Evolutionary conservation across 2,888 invertebrate species (phyloP).

Genomic region (Laspeyria flexula): DNA sequence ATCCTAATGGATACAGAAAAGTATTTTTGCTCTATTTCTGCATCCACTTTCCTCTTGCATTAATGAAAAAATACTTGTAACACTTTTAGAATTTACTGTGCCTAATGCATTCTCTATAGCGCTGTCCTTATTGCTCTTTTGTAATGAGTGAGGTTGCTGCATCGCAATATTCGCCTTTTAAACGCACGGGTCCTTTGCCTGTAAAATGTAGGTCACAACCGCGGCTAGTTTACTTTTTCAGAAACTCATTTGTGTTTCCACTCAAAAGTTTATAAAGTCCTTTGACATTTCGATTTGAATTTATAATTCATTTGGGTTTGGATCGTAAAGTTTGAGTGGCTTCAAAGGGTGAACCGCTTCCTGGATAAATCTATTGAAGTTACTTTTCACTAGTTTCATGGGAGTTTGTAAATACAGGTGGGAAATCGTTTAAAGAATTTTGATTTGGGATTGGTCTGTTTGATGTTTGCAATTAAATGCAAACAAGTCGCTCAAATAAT

Average conservation of each 20-base stretch:
- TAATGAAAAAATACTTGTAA: conserved; percentile 49
- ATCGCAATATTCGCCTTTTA: conserved; percentile 35
- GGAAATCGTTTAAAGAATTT: not conserved
- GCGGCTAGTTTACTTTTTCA: conserved; percentile 37
- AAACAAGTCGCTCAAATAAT: too few relatives aligned
- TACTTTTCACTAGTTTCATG: conserved; percentile 9
- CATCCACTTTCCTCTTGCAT: conserved; percentile 29
- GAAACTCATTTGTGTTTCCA: conserved; percentile 25
- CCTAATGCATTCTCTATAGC: conserved; percentile 56
- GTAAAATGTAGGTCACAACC: conserved; percentile 51
- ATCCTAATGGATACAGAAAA: conserved; percentile 27
- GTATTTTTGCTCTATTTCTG: conserved; percentile 18
- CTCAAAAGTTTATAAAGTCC: conserved; percentile 25
- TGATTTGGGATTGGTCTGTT: not conserved
- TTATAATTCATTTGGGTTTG: conserved; percentile 35
- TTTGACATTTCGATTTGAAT: conserved; percentile 44
- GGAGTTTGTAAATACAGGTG: conserved; percentile 4
- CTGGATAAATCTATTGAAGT: conserved; percentile 13
- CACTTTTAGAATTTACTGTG: conserved; percentile 57
- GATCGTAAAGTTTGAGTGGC: conserved; percentile 13
- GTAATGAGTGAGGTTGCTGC: conserved; percentile 46
- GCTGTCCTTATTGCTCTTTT: conserved; percentile 43
- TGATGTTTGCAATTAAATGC: not conserved
- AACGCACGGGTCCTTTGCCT: conserved; percentile 42
- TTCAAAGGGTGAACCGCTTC: conserved; percentile 9